Percentiles rank a stretch among this genome's conserved stretches.
These are phyloP conservation scores for Sternotherus odoratus DNA, from an alignment of 2,797 vertebrate genomes.

Conservation along the genomic window DNA sequence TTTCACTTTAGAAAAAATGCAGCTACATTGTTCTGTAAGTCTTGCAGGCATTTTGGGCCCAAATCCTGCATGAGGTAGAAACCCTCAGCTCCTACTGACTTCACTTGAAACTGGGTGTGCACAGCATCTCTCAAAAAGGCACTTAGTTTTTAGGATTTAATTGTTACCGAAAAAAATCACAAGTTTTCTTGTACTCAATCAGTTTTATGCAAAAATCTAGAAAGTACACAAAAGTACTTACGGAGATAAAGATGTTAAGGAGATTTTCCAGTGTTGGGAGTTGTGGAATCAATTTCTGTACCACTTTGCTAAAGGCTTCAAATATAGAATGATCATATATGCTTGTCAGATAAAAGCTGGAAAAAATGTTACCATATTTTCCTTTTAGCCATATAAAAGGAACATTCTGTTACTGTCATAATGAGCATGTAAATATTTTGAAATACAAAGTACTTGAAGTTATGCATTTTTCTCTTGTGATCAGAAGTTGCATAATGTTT, in stretches of 20 bases:
- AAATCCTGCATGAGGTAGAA: not conserved
- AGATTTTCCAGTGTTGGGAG: slow-evolving; percentile 95
- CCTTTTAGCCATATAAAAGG: slow-evolving; percentile 56
- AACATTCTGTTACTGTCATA: slow-evolving; percentile 49
- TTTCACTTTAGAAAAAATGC: not conserved
- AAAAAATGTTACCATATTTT: slow-evolving; percentile 75
- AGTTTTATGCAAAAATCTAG: slow-evolving; percentile 53
- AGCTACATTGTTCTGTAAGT: not conserved
- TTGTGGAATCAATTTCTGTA: slow-evolving; percentile 96
- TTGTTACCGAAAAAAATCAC: not conserved
- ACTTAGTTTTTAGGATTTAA: not conserved
- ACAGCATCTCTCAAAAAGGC: not conserved
- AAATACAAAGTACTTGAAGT: slow-evolving; percentile 49
- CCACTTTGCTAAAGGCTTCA: slow-evolving; percentile 95
- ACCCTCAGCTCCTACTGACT: not conserved
- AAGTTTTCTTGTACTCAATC: not conserved
- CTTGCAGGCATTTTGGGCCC: not conserved
- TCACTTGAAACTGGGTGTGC: not conserved
- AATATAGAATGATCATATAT: slow-evolving; percentile 94
- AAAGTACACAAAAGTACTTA: slow-evolving; percentile 78
- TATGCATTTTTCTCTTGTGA: slow-evolving; percentile 17
- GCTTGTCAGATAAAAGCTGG: slow-evolving; percentile 96
- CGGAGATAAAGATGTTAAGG: slow-evolving; percentile 98
- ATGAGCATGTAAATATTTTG: slow-evolving; percentile 53
- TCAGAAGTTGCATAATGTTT: not conserved